These are phyloP conservation scores for Macrostomum lignano DNA, from an alignment of 1,140 invertebrate species.

Conservation along the genomic window DNA sequence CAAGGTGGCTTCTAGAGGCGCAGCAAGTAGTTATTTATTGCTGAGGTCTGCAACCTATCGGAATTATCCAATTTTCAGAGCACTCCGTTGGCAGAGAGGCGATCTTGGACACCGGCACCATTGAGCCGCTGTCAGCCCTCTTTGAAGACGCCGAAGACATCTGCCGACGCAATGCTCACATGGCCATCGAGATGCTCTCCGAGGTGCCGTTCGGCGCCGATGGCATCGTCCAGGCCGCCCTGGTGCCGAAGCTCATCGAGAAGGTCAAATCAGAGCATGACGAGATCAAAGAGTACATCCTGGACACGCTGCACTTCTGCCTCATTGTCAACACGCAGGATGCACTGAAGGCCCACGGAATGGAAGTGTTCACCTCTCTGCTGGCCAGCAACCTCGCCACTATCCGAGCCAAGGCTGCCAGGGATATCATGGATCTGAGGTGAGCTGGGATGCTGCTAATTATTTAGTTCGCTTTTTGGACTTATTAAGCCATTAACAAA, in stretches of 20 bases:
- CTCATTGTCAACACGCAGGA: conserved; percentile 19
- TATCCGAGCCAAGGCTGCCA: conserved; percentile 22
- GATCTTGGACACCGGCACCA: conserved; percentile 18
- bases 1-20: neutral
- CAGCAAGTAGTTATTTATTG: neutral
- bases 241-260: conserved; percentile 17
- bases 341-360: conserved; percentile 17
- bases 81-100: conserved; percentile 25
- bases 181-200: conserved; percentile 23
- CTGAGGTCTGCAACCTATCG: conserved; percentile 1
- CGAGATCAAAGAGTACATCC: conserved; percentile 25
- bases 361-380: conserved; percentile 19
- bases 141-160: conserved; percentile 24
- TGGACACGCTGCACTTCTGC: conserved; percentile 27
- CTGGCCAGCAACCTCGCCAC: conserved; percentile 12
- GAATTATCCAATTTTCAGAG: conserved; percentile 10
- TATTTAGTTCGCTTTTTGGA: conserved; percentile 4
- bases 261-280: conserved; percentile 20
- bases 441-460: conserved; percentile 8
- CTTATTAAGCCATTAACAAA: conserved; percentile 1
- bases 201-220: conserved; percentile 18
- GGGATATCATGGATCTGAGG: conserved; percentile 26
- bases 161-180: conserved; percentile 22
- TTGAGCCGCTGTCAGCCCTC: conserved; percentile 17
- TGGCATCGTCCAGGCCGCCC: conserved; percentile 17